Evolutionary conservation across 1,140 invertebrate species (phyloP).

Genomic region (Bombus confusus): DNA sequence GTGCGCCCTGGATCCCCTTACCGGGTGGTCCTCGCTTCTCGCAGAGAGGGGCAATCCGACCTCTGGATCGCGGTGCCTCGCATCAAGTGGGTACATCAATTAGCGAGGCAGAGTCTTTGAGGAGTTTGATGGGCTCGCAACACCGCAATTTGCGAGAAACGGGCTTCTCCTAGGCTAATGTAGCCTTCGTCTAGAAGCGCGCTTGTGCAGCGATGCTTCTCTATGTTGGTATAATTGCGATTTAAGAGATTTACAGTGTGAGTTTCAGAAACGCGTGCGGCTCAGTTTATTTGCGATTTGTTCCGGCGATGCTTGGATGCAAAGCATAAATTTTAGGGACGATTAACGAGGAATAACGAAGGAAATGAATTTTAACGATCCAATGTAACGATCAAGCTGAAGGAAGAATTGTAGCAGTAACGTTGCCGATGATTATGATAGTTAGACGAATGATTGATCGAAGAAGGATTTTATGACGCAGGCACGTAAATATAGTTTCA

Average conservation of each 20-base stretch:
- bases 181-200: background rate
- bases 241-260: conserved; percentile 1
- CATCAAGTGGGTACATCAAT: conserved; percentile 30
- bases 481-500: background rate
- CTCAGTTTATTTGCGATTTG: background rate
- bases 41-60: conserved; percentile 35
- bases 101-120: conserved; percentile 14
- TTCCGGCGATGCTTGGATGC: background rate
- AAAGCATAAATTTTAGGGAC: background rate
- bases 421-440: background rate
- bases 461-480: background rate
- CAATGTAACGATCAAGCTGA: background rate
- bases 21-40: conserved; percentile 63
- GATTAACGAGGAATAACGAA: background rate
- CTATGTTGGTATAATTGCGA: conserved; percentile 16
- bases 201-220: background rate
- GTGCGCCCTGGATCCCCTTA: conserved; percentile 43
- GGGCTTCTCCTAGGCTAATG: conserved; percentile 25
- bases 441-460: background rate
- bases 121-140: conserved; percentile 22
- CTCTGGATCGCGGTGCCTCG: conserved; percentile 21
- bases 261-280: background rate
- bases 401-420: background rate
- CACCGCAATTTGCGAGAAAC: conserved; percentile 32
- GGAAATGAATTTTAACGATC: background rate